Conservation (phyloP, 2,113 vertebrate genomes). For the Theristicus caerulescens region DNA sequence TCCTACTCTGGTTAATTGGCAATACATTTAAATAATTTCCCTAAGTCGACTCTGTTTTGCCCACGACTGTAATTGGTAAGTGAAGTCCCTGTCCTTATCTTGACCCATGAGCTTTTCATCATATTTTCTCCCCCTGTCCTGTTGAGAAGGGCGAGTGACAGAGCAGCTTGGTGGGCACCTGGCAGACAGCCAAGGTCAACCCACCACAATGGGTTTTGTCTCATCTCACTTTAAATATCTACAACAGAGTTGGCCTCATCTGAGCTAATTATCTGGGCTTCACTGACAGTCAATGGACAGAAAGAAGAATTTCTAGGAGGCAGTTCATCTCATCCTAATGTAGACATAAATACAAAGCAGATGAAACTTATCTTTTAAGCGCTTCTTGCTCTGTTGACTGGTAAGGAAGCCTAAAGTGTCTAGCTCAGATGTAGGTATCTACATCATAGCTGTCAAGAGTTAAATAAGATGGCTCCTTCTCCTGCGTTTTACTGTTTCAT, state of each 20-base stretch:
- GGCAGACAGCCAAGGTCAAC: not conserved
- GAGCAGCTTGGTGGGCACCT: not conserved
- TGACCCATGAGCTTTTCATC: not conserved
- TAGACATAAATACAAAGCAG: not conserved
- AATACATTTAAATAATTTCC: not conserved
- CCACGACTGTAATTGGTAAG: not conserved
- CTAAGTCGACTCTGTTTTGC: fast-evolving
- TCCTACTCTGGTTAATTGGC: not conserved
- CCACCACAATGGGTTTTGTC: not conserved
- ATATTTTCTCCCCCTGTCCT: not conserved
- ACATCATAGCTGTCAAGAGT: not conserved
- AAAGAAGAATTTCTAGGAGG: not conserved
- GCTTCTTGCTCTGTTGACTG: not conserved
- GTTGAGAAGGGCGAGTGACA: not conserved
- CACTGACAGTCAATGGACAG: not conserved
- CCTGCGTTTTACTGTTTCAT: not conserved
- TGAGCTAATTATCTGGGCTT: not conserved
- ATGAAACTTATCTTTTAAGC: not conserved
- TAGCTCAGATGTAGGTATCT: not conserved
- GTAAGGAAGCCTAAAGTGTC: not conserved
- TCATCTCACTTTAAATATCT: not conserved
- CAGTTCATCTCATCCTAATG: not conserved
- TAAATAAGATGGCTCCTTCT: not conserved
- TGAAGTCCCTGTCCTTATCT: not conserved
- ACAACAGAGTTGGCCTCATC: not conserved